A percentile compares a stretch with the other conserved stretches of the same genome.
Evolutionary conservation across 2,113 vertebrate species (phyloP).

Genomic region (Prunella fulvescens): DNA sequence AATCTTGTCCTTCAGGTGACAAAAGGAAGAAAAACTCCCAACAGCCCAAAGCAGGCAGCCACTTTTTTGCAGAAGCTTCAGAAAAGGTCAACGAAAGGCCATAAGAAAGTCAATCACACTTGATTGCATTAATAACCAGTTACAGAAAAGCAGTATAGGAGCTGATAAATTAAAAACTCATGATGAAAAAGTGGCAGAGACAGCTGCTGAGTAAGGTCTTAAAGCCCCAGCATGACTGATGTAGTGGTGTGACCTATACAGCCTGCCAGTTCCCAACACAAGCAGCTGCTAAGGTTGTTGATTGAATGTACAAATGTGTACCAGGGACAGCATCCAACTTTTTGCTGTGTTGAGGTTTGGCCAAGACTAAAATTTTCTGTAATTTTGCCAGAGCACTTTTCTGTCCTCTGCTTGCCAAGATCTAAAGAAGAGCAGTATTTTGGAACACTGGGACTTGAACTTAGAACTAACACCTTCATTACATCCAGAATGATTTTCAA

Average conservation of each 20-base stretch:
- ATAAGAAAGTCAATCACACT: background rate
- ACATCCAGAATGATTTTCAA: background rate
- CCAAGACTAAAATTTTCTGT: background rate
- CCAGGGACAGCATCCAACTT: background rate
- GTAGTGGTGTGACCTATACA: background rate
- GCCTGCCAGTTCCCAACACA: background rate
- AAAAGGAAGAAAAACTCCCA: background rate
- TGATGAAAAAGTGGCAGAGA: background rate
- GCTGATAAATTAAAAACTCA: background rate
- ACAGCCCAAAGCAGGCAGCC: background rate
- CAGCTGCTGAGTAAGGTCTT: constrained; percentile 2
- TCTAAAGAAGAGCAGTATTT: background rate
- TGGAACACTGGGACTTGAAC: background rate
- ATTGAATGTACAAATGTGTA: constrained; percentile 27
- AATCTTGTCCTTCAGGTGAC: background rate
- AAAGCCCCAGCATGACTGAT: background rate
- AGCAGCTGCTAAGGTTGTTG: constrained; percentile 32
- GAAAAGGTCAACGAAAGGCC: background rate
- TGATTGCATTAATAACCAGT: background rate
- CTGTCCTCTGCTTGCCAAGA: background rate
- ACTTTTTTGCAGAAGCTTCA: background rate
- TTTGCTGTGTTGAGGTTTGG: background rate
- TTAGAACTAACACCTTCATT: background rate
- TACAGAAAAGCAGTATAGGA: background rate
- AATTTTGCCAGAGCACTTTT: constrained; percentile 3